Evolutionary conservation across 2,113 vertebrate species (phyloP).

Genomic region (Platichthys stellatus): DNA sequence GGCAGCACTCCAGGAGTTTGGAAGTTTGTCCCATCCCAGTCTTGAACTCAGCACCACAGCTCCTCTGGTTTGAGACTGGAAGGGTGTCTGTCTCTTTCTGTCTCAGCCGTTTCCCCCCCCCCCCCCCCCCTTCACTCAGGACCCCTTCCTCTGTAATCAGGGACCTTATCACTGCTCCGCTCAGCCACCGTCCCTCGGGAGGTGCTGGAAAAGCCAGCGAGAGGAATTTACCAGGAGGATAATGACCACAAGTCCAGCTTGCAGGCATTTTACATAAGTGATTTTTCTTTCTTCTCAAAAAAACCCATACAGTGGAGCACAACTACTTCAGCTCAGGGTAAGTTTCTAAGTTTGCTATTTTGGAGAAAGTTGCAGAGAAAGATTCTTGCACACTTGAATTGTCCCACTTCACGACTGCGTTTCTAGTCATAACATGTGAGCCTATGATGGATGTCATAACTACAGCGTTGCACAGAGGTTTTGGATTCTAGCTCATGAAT

Average conservation of each 20-base stretch:
- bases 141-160: constrained; percentile 45
- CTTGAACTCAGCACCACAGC: constrained; percentile 73
- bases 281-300: constrained; percentile 43
- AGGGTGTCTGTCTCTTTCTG: constrained; percentile 65
- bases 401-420: not conserved
- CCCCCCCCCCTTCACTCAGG: constrained; percentile 26
- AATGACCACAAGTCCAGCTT: constrained; percentile 73
- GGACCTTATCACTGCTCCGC: constrained; percentile 34
- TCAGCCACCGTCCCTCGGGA: constrained; percentile 58
- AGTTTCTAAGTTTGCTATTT: constrained; percentile 40
- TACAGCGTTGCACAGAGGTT: constrained; percentile 40
- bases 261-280: constrained; percentile 58
- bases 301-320: constrained; percentile 66
- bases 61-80: constrained; percentile 72
- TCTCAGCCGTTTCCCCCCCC: constrained; percentile 34
- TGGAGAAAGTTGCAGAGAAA: constrained; percentile 12
- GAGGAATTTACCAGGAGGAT: constrained; percentile 70
- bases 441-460: constrained; percentile 50
- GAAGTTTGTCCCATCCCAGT: constrained; percentile 79
- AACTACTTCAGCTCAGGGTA: constrained; percentile 76
- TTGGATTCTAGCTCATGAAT: constrained; percentile 56
- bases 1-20: constrained; percentile 76
- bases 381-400: not conserved
- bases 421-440: constrained; percentile 36
- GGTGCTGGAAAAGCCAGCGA: constrained; percentile 60